Evolutionary conservation across 2,797 vertebrate species (phyloP), one percentile per base, ranked within the genome.

Genomic region (Valencia hispanica): DNA sequence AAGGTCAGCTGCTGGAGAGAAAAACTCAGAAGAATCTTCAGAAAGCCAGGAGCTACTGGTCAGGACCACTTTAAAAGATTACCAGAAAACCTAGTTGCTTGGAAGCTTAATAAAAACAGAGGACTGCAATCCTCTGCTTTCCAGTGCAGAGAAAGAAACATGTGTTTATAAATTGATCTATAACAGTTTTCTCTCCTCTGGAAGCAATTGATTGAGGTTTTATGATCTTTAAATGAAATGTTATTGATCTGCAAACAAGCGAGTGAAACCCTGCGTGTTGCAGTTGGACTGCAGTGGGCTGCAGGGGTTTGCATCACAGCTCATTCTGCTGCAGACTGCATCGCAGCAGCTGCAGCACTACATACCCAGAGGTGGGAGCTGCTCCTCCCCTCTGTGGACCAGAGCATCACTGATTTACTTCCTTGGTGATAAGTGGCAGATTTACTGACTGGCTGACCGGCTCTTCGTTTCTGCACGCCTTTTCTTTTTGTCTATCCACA

Each of bases 281-380:
- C 57, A 59, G 18, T 48, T 48, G 14, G 77, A 68, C 32, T 79
- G 72, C 74, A 79, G 73, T 66, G 48, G 39, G 48, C 82, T 75
- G 77, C 80, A 74, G 73, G 22, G 55, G 15, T 73, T 25, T 71
- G 74, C 73, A 74, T 70, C 50, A 73, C 73, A 63, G 48, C 68
- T 20, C 41, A 43, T 5, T 57, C 34, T 79, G 72, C 70, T 72
- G 70, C 51, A 72, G 48, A 27, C 73, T 61, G 82, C 86, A 81
- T 68, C 70, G 61, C 78, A 74, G 72, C 80, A 72, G 69, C 85
- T 87, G 85, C 85, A 84, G 77, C 47, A 51, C 61, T 47, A 36
- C 72, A 72, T 75, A 8, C 50, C 25, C 61, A n/a, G 32, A 65
- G 61, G 34, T 71, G 2, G 4, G 50, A 43, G 51, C 71, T 63